Evolutionary conservation across 1,140 invertebrate genomes (phyloP).

Genomic region (Daktulosphaira vitifoliae): DNA sequence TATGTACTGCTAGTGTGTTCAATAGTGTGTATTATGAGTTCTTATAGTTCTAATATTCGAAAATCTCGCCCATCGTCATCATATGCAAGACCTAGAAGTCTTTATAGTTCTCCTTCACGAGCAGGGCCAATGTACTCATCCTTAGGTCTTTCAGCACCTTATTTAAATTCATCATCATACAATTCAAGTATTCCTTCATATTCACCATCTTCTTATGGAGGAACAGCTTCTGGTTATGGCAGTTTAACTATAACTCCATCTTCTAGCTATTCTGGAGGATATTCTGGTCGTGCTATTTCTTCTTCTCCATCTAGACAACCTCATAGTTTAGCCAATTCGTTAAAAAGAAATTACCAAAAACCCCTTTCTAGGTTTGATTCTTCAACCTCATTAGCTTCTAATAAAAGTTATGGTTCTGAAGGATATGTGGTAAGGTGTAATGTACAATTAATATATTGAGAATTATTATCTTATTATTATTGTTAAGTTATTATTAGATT

Average conservation of each 20-base stretch:
- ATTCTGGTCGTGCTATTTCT: background rate
- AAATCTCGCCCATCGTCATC: conserved; percentile 19
- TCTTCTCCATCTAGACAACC: conserved; percentile 5
- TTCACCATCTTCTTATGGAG: conserved; percentile 49
- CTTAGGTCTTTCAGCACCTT: background rate
- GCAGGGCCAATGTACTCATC: conserved; percentile 11
- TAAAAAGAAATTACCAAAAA: conserved; percentile 29
- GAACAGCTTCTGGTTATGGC: conserved; percentile 54
- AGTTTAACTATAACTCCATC: conserved; percentile 49
- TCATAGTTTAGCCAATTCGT: conserved; percentile 21
- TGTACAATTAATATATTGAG: background rate
- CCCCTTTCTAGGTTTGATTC: conserved; percentile 35
- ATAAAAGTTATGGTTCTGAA: conserved; percentile 44
- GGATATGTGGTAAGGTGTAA: conserved; percentile 57
- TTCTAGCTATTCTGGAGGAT: conserved; percentile 12
- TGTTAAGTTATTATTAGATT: no score
- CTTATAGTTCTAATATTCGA: conserved; percentile 26
- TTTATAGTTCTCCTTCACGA: conserved; percentile 32
- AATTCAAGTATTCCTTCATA: conserved; percentile 18
- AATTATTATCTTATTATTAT: no score
- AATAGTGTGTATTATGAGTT: background rate
- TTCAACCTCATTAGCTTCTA: conserved; percentile 35
- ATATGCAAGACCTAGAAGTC: conserved; percentile 21
- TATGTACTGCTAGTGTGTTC: background rate
- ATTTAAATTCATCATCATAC: conserved; percentile 13